These are phyloP conservation scores for Anastrepha obliqua DNA, from an alignment of 1,140 invertebrate species.

Conservation along the genomic window DNA sequence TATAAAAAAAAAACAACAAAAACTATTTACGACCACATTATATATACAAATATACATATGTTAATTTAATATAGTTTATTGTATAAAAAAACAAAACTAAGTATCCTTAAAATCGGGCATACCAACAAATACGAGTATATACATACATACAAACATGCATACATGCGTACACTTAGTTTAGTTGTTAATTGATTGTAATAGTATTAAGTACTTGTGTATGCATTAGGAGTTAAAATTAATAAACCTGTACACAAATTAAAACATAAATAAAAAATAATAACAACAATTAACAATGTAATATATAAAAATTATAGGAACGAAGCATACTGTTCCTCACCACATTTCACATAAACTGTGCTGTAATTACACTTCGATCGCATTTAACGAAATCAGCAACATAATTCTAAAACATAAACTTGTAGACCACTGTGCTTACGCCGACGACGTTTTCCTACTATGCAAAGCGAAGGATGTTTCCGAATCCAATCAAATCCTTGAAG, in stretches of 20 bases:
- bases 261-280: background rate
- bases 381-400: no score
- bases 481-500: no score
- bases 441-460: no score
- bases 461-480: no score
- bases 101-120: background rate
- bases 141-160: constrained; percentile 12
- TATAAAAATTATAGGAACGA: no score
- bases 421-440: no score
- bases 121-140: background rate
- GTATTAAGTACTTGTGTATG: constrained; percentile 18
- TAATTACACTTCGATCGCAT: no score
- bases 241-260: constrained; percentile 20
- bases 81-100: background rate
- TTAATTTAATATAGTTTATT: constrained; percentile 47
- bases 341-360: no score
- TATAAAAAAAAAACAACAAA: background rate
- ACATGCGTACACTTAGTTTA: constrained; percentile 15
- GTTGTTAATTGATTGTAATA: constrained; percentile 36
- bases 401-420: no score
- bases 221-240: background rate
- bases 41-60: constrained; percentile 15
- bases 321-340: no score
- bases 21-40: constrained; percentile 40
- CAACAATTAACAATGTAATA: no score